Conservation (phyloP, 2,113 vertebrate genomes). For the Anhinga rufa region DNA sequence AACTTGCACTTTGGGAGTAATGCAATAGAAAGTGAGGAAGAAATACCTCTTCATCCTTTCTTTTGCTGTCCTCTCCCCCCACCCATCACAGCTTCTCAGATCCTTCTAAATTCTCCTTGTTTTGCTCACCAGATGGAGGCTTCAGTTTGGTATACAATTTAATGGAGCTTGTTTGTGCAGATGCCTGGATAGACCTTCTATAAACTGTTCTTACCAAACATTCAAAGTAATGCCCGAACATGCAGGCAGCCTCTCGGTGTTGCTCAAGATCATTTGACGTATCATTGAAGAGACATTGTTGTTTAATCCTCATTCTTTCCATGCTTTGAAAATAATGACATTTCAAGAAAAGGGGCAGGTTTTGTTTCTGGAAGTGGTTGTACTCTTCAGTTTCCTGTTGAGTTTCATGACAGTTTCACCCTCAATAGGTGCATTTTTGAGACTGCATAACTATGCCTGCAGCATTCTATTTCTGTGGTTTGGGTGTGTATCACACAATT, state of each 20-base stretch:
- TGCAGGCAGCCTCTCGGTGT: neutral
- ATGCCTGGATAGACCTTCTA: neutral
- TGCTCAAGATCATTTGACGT: neutral
- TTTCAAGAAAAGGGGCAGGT: neutral
- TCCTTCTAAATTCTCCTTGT: neutral
- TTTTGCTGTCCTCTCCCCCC: neutral
- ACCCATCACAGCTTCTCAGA: neutral
- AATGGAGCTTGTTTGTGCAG: neutral
- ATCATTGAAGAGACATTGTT: neutral
- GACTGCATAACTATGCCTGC: neutral
- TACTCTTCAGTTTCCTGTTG: neutral
- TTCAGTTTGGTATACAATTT: neutral
- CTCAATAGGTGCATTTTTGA: neutral
- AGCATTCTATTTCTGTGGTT: neutral
- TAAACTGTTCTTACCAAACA: neutral
- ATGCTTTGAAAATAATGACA: neutral
- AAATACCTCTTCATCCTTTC: neutral
- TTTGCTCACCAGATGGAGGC: neutral
- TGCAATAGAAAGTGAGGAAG: neutral
- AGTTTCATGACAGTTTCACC: neutral
- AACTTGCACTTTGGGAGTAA: neutral
- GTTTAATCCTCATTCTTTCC: neutral
- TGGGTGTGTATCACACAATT: neutral
- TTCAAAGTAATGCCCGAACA: neutral
- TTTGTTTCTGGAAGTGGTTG: constrained; percentile 13